Base-by-base conservation (phyloP, 2,113 vertebrate species). In the Elaphurus davidianus region DNA sequence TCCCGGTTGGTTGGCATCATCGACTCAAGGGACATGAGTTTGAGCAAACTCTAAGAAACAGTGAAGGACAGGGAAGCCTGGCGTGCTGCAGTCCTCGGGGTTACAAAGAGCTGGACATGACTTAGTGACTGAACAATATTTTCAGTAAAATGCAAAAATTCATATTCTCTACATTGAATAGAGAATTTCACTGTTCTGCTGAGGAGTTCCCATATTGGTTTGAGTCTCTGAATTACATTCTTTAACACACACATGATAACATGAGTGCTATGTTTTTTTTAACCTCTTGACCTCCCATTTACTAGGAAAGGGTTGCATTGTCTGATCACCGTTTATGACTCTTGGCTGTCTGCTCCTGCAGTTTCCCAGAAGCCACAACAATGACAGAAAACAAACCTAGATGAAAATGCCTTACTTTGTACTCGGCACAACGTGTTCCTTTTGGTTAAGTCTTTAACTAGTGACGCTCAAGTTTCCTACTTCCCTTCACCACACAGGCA, bases 341-440 rank as follows among this genome's bases (percentile, higher is more conserved):
- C 67, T 45, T 87, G 64, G 91, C 81, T 94, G 55, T 57, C 57
- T 67, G 60, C 11, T 19, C 55, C 0, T 15, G 45, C 15, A 13
- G 76, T 59, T 96, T 96, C 87, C 92, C 89, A 91, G 76, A 97
- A 94, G 60, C 60, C 55, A 85, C 11, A 50, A 76, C 71, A 87
- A 55, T 33, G 87, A 85, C 45, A 60, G 43, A 86, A 96, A 93
- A 93, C 85, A 93, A 88, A 90, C 1, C 12, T 10, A n/a, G 60
- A 84, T 36, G 50, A 88, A 74, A 90, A 74, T 30, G 74, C 62
- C 79, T 90, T 84, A 25, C 83, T 90, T 47, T 36, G 79, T 8
- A 19, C 12, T 2, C 1, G n/a, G 87, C 81, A 89, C 87, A 40
- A 59, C 84, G 36, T 27, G 30, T 59, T 87, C 85, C 82, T 19